These are phyloP conservation scores for Xyrauchen texanus DNA, from an alignment of 2,113 vertebrate species.

Conservation along the genomic window DNA sequence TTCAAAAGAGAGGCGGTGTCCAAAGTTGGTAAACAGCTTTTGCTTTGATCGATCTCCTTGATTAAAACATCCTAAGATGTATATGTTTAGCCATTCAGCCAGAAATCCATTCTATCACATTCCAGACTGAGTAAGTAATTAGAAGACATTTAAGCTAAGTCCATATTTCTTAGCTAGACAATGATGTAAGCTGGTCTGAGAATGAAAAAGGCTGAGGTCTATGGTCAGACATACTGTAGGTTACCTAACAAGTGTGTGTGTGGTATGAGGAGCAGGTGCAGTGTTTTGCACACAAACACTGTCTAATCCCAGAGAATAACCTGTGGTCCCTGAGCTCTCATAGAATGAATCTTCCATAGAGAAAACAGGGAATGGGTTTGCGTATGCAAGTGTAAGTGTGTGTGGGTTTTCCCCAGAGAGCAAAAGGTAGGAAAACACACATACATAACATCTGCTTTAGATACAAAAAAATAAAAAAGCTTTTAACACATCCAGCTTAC, in stretches of 20 bases:
- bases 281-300: constrained; percentile 61
- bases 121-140: background rate
- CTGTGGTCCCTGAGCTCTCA: constrained; percentile 44
- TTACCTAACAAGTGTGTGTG: constrained; percentile 40
- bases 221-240: constrained; percentile 59
- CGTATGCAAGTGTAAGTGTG: constrained; percentile 10
- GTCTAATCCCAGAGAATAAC: constrained; percentile 63
- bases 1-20: background rate
- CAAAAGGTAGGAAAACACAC: background rate
- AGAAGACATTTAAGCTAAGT: too few relatives aligned
- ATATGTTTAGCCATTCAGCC: too few relatives aligned
- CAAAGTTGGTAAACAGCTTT: constrained; percentile 7
- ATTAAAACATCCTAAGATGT: constrained; percentile 26
- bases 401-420: constrained; percentile 5
- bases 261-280: constrained; percentile 69
- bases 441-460: constrained; percentile 30
- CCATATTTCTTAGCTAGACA: too few relatives aligned
- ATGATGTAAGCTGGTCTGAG: too few relatives aligned
- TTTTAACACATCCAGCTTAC: background rate
- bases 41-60: constrained; percentile 14
- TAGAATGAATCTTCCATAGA: constrained; percentile 42
- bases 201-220: constrained; percentile 42
- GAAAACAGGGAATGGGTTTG: constrained; percentile 20
- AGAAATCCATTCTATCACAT: constrained; percentile 27
- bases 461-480: constrained; percentile 1